A percentile compares a stretch with the other conserved stretches of the same genome.
These are phyloP conservation scores for Lordiphosa mommai DNA, from an alignment of 1,140 invertebrate species.

Conservation along the genomic window DNA sequence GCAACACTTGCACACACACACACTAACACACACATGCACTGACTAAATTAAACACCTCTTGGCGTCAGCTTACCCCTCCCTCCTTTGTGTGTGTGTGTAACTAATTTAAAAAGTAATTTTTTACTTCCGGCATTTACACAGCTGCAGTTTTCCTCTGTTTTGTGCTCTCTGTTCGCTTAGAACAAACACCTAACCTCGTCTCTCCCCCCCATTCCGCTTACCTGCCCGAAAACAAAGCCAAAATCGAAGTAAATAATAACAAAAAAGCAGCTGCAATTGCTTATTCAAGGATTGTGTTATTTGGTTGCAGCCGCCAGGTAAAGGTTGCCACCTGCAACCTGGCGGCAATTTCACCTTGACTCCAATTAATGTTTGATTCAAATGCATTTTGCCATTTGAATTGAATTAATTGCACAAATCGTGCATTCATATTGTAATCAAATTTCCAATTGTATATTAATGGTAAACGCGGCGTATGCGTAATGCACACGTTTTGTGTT, in stretches of 20 bases:
- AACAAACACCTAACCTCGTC: not conserved
- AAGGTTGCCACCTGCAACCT: not conserved
- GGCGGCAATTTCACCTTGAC: not conserved
- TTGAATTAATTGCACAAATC: slow-evolving; percentile 9
- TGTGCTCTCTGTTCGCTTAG: too few relatives aligned
- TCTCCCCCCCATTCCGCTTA: not conserved
- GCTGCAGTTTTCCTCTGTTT: slow-evolving; percentile 42
- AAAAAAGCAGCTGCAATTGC: slow-evolving; percentile 32
- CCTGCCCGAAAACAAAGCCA: slow-evolving; percentile 38
- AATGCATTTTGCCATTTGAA: slow-evolving; percentile 5
- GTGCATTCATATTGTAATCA: slow-evolving; percentile 6
- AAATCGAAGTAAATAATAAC: slow-evolving; percentile 68
- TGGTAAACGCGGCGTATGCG: slow-evolving; percentile 1
- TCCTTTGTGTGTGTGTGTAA: slow-evolving; percentile 29
- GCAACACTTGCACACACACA: slow-evolving; percentile 17
- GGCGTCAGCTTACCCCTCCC: slow-evolving; percentile 15
- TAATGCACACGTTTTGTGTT: not conserved
- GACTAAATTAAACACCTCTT: slow-evolving; percentile 55
- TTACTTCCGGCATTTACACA: slow-evolving; percentile 74
- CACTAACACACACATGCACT: slow-evolving; percentile 15
- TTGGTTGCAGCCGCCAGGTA: not conserved
- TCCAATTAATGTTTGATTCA: slow-evolving; percentile 4
- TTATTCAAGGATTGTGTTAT: not conserved
- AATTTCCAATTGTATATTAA: slow-evolving; percentile 3
- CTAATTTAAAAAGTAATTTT: slow-evolving; percentile 76